These are phyloP conservation scores for Chaunax sp. DNA, from an alignment of 2,797 vertebrate species.

Conservation along the genomic window DNA sequence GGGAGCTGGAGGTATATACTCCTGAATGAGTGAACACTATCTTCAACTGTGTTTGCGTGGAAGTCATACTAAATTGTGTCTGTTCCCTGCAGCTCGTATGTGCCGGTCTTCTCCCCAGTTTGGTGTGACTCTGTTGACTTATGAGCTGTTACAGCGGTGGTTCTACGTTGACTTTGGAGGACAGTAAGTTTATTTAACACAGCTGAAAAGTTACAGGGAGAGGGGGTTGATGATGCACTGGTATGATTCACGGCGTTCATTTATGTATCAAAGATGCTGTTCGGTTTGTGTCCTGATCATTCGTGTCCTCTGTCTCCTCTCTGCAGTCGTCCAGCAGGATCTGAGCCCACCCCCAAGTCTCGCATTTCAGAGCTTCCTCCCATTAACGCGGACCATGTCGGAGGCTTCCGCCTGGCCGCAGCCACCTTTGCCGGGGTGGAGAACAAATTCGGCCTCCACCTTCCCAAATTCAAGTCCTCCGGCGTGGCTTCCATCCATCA, in stretches of 20 bases:
- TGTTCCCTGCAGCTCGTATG: conserved; percentile 88
- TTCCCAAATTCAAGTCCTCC: conserved; percentile 94
- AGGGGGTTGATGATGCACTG: too few species aligned
- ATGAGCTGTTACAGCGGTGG: conserved; percentile 97
- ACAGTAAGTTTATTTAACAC: conserved; percentile 86
- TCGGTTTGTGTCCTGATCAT: too few species aligned
- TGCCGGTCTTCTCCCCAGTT: conserved; percentile 98
- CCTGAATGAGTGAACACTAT: background rate
- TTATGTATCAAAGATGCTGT: too few species aligned
- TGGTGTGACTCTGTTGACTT: conserved; percentile 96
- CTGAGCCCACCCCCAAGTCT: conserved; percentile 90
- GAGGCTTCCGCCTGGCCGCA: conserved; percentile 95
- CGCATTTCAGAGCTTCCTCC: conserved; percentile 95
- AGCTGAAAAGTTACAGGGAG: background rate
- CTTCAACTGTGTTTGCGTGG: background rate
- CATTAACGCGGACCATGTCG: conserved; percentile 90
- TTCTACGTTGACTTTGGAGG: conserved; percentile 97
- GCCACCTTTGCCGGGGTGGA: conserved; percentile 98
- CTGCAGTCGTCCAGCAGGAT: conserved; percentile 90
- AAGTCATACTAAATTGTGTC: background rate
- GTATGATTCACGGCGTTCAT: too few species aligned
- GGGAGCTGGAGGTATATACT: conserved; percentile 90
- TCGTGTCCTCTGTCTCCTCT: conserved; percentile 1
- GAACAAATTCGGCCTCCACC: conserved; percentile 98
- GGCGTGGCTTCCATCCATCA: conserved; percentile 81